Evolutionary conservation across 2,888 invertebrate species (phyloP), one percentile per base, ranked within the genome.

Genomic region (Chrysotoxum bicinctum): DNA sequence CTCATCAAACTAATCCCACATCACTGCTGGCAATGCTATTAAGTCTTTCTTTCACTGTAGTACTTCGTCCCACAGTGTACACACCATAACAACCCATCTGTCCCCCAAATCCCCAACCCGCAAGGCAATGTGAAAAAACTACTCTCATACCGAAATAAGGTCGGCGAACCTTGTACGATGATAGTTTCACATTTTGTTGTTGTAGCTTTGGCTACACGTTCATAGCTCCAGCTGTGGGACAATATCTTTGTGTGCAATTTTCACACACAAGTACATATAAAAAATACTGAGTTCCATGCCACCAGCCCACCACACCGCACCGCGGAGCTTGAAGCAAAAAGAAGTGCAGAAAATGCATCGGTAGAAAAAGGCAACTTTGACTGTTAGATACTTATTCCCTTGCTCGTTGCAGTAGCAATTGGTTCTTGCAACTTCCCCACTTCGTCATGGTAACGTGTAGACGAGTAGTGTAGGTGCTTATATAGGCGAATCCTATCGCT

Each of bases 141-240:
- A 85, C 85, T 85, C 76, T 85, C 64, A 81, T 76, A 80, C 80
- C 73, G 68, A 85, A 85, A 76, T 85, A 81, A 81, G 85, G 85
- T 81, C 85, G 26, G 77, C 81, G 85, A 85, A 85, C 85, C 8
- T 50, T 72, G 68, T 30, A 23, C 76, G 62, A 81, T 52, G 81
- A 81, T 85, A 85, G 85, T 85, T 85, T 85, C 85, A 76, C 85
- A 81, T 77, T 85, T 85, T 81, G 81, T 81, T 85, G 52, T 74
- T 84, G 83, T 68, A 60, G 40, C 56, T 54, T 43, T 19, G 14
- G 16, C 14, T 75, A 48, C 7, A 48, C 40, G 56, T 56, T 19
- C 19, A 9, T 54, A n/a, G 54, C 50, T 81, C 54, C 72, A 76
- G 75, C 66, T 84, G 66, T 73, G 60, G 35, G n/a, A 66, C 19